These are phyloP conservation scores for Cabera pusaria DNA, from an alignment of 2,888 invertebrate species.

Conservation along the genomic window DNA sequence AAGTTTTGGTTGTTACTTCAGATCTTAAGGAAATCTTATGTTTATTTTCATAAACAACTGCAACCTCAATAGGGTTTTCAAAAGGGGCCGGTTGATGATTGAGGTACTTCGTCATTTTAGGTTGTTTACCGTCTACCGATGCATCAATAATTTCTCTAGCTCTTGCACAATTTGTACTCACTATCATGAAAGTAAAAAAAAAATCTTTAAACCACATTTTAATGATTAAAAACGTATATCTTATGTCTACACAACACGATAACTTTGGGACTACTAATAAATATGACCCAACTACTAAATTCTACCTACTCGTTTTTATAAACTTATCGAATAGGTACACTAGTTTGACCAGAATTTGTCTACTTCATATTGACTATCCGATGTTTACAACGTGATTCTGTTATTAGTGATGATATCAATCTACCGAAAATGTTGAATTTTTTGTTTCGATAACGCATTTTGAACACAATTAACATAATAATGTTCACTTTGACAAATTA, in stretches of 20 bases:
- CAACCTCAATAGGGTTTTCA: slow-evolving; percentile 37
- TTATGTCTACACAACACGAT: slow-evolving; percentile 43
- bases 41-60: slow-evolving; percentile 30
- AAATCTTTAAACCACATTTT: slow-evolving; percentile 19
- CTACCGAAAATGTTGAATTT: slow-evolving; percentile 16
- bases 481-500: slow-evolving; percentile 6
- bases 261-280: slow-evolving; percentile 59
- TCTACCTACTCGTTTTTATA: slow-evolving; percentile 45
- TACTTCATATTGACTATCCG: slow-evolving; percentile 25
- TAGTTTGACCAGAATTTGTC: slow-evolving; percentile 56
- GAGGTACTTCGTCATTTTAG: slow-evolving; percentile 23
- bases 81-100: slow-evolving; percentile 52
- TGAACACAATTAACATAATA: neutral
- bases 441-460: slow-evolving; percentile 10
- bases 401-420: slow-evolving; percentile 47
- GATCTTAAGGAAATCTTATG: slow-evolving; percentile 5
- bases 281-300: slow-evolving; percentile 52
- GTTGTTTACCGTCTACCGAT: slow-evolving; percentile 10
- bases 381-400: slow-evolving; percentile 33
- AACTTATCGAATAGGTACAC: slow-evolving; percentile 58
- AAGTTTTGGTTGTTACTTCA: slow-evolving; percentile 4
- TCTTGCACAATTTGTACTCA: slow-evolving; percentile 17
- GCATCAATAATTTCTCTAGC: slow-evolving; percentile 25
- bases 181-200: slow-evolving; percentile 33
- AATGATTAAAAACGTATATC: slow-evolving; percentile 2